phyloP scores from a whole-genome alignment of 2,113 vertebrate species.

The Condylura cristata region DNA sequence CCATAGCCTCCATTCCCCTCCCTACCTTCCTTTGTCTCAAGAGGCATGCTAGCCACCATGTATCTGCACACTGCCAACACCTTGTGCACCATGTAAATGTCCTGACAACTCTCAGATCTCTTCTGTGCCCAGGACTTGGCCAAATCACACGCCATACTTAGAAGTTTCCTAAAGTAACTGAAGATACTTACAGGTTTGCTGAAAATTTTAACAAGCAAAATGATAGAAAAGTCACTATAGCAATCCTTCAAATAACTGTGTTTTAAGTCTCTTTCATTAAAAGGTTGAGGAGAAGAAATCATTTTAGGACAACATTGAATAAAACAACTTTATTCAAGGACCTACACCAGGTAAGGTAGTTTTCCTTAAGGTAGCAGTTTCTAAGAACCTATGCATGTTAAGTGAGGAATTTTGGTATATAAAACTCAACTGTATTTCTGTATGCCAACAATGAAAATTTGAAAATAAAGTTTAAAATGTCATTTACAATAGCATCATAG shows the following conservation, averaged over 20 bases:
- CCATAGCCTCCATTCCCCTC: neutral
- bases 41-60: too few species aligned
- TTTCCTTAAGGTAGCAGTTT: neutral
- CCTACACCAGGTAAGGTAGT: neutral
- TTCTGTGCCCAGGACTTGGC: neutral
- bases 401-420: neutral
- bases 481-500: neutral
- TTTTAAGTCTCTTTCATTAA: neutral
- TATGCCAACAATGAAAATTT: neutral
- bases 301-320: neutral
- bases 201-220: neutral
- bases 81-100: neutral
- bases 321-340: neutral
- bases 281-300: neutral
- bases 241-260: neutral
- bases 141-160: neutral
- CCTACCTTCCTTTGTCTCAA: neutral
- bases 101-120: neutral
- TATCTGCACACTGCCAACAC: neutral
- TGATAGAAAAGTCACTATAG: neutral
- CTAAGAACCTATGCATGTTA: neutral
- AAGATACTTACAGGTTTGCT: neutral
- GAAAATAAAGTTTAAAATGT: neutral
- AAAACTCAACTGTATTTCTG: neutral
- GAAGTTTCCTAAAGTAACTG: neutral